Percentiles rank a stretch among this genome's conserved stretches.
phyloP scores from a whole-genome alignment of 1,140 invertebrate genomes.

The Diorhabda sublineata region DNA sequence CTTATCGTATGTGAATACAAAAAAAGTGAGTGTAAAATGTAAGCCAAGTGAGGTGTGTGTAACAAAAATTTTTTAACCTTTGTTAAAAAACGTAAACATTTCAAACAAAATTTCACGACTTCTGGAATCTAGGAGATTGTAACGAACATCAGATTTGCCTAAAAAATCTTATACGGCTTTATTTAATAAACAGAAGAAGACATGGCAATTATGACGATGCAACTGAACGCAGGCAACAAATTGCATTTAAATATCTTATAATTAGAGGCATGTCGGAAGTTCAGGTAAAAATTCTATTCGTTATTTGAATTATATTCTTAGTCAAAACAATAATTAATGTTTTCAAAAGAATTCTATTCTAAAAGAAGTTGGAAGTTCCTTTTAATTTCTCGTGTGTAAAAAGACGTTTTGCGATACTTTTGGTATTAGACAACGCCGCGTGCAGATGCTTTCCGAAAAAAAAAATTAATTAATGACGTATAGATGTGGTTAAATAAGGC shows the following conservation, averaged over 20 bases:
- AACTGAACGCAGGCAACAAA: background rate
- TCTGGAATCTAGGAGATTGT: too few species aligned
- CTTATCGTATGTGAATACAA: too few species aligned
- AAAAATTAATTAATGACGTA: background rate
- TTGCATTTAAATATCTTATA: background rate
- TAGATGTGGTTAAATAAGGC: background rate
- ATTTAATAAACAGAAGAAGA: background rate
- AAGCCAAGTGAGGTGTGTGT: too few species aligned
- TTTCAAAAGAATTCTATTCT: too few species aligned
- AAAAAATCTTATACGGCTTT: background rate
- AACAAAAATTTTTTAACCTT: too few species aligned
- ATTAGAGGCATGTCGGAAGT: too few species aligned
- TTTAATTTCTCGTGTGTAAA: background rate
- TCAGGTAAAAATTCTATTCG: background rate
- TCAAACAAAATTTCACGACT: too few species aligned
- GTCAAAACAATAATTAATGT: too few species aligned
- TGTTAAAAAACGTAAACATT: too few species aligned
- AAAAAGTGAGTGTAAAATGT: too few species aligned
- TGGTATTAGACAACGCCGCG: background rate
- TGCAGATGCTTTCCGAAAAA: background rate
- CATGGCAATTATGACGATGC: background rate
- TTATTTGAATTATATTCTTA: background rate
- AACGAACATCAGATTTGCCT: background rate
- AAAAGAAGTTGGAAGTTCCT: background rate
- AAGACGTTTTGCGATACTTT: background rate